phyloP scores from a whole-genome alignment of 2,888 invertebrate genomes.

The Hemistola chrysoprasaria region DNA sequence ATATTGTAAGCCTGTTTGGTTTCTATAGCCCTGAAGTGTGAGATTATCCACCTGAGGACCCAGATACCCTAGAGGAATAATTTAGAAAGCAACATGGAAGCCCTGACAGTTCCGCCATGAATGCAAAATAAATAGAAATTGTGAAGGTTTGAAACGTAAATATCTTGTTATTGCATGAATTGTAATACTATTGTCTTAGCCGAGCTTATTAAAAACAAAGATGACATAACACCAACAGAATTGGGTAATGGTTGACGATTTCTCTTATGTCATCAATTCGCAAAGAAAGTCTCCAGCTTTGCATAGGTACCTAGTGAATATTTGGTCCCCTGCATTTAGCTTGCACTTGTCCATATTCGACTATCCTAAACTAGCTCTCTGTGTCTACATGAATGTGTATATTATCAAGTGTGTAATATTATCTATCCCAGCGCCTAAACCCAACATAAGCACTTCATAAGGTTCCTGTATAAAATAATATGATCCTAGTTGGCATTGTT shows the following conservation, averaged over 20 bases:
- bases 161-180: slow-evolving; percentile 37
- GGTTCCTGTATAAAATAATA: no score
- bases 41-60: not conserved
- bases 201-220: slow-evolving; percentile 33
- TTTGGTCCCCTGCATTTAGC: not conserved
- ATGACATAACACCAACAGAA: slow-evolving; percentile 32
- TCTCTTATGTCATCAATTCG: slow-evolving; percentile 26
- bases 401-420: no score
- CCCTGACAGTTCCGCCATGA: slow-evolving; percentile 83
- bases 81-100: slow-evolving; percentile 83
- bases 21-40: slow-evolving; percentile 1
- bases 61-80: slow-evolving; percentile 33
- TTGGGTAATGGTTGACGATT: slow-evolving; percentile 22
- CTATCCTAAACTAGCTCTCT: no score
- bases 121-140: slow-evolving; percentile 83
- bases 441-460: no score
- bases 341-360: slow-evolving; percentile 5
- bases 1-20: not conserved
- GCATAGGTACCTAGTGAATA: slow-evolving; percentile 26
- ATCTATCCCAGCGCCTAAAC: no score
- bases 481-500: no score
- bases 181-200: slow-evolving; percentile 37
- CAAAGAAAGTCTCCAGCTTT: slow-evolving; percentile 48
- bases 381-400: no score
- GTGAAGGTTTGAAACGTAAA: slow-evolving; percentile 57